Evolutionary conservation across 2,797 vertebrate genomes (phyloP).

Genomic region (Brachymystax lenok): DNA sequence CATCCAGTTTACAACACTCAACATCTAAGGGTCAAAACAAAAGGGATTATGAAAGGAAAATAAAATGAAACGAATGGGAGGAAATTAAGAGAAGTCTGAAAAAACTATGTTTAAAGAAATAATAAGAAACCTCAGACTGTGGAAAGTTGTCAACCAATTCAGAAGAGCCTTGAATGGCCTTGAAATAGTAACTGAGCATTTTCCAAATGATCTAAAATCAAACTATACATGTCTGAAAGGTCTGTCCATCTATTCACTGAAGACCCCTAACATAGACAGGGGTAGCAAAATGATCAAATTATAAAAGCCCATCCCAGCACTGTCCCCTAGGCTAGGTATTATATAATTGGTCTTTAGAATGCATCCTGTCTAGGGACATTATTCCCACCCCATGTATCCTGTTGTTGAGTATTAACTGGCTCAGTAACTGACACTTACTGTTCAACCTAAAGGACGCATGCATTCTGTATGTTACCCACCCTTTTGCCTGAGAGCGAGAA

Average conservation of each 20-base stretch:
- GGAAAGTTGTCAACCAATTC: neutral
- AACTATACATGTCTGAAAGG: neutral
- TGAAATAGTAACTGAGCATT: neutral
- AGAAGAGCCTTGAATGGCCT: neutral
- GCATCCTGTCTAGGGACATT: neutral
- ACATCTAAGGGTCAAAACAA: constrained; percentile 30
- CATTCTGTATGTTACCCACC: constrained; percentile 88
- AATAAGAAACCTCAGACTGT: neutral
- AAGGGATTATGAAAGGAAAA: constrained; percentile 33
- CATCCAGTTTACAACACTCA: constrained; percentile 4
- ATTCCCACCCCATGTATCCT: neutral
- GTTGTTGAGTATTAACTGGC: neutral
- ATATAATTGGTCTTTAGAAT: neutral
- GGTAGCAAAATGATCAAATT: too few relatives aligned
- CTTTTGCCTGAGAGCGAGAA: constrained; percentile 96
- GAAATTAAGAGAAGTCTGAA: constrained; percentile 28
- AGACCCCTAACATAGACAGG: neutral
- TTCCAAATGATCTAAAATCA: neutral
- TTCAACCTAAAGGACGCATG: constrained; percentile 73
- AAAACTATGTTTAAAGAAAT: constrained; percentile 30
- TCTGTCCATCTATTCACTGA: neutral
- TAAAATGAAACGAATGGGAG: constrained; percentile 37
- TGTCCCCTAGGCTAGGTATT: neutral
- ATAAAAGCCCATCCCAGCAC: neutral
- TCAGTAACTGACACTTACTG: constrained; percentile 41